phyloP scores from a whole-genome alignment of 1,140 invertebrate species.

The Wasmannia auropunctata region DNA sequence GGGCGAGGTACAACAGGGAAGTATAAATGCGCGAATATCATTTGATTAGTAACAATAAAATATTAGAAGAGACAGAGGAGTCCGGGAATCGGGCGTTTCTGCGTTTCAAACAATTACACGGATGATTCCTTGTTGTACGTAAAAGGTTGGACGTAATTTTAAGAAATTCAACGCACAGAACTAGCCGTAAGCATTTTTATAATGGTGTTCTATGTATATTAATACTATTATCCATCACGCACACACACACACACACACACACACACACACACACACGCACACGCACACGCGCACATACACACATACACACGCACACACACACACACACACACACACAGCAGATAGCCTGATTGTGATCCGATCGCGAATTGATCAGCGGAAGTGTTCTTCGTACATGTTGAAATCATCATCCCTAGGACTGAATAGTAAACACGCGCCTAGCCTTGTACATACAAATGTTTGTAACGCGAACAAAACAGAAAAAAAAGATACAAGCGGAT shows the following conservation, averaged over 20 bases:
- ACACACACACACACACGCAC: not conserved
- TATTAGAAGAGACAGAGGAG: not conserved
- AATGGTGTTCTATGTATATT: conserved; percentile 77
- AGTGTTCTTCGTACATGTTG: conserved; percentile 51
- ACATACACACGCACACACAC: not conserved
- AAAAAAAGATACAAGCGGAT: not conserved
- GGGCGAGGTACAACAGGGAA: conserved; percentile 53
- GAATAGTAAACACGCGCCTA: conserved; percentile 45
- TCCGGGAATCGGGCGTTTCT: not conserved
- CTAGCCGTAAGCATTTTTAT: conserved; percentile 79
- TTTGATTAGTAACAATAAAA: not conserved
- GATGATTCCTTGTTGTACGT: conserved; percentile 65
- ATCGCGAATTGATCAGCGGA: conserved; percentile 14
- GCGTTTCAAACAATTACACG: not conserved
- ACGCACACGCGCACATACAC: not conserved
- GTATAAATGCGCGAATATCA: not conserved
- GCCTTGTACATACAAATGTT: conserved; percentile 48
- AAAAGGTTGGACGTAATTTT: conserved; percentile 70
- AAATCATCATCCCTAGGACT: conserved; percentile 44
- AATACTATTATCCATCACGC: conserved; percentile 29
- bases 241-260: not conserved
- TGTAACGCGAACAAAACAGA: conserved; percentile 20
- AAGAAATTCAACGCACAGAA: conserved; percentile 80
- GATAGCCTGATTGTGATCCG: conserved; percentile 47
- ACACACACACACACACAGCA: not conserved